These are phyloP conservation scores for Bubalus kerabau DNA, from an alignment of 2,113 vertebrate genomes.

Conservation along the genomic window DNA sequence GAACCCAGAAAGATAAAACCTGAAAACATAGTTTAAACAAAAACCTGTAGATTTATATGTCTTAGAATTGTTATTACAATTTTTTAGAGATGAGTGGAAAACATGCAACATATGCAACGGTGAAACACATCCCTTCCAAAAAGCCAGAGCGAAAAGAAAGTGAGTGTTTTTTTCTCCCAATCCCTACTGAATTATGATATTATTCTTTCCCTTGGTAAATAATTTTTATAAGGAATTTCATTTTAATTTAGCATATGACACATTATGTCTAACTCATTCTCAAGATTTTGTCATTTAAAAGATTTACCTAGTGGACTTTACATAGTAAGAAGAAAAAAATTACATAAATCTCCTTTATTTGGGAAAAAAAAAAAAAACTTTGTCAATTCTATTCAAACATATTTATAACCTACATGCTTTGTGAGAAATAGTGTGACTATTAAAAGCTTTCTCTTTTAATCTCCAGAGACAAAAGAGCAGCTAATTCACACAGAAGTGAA, in stretches of 20 bases:
- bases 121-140: background rate
- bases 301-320: background rate
- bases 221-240: background rate
- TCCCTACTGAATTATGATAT: background rate
- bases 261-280: background rate
- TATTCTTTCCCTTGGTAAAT: background rate
- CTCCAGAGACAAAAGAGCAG: background rate
- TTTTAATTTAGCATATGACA: background rate
- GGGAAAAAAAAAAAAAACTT: background rate
- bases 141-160: background rate
- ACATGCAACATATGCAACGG: background rate
- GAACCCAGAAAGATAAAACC: background rate
- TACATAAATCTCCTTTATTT: background rate
- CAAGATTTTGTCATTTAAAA: background rate
- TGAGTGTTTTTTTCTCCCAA: background rate
- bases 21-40: background rate
- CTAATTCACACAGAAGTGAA: background rate
- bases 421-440: background rate
- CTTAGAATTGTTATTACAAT: background rate
- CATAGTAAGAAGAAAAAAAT: background rate
- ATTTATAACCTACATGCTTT: background rate
- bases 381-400: background rate
- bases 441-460: background rate
- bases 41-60: background rate
- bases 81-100: constrained; percentile 4